Conservation (phyloP, 2,797 vertebrate species). For the Macropus fuliginosus region DNA sequence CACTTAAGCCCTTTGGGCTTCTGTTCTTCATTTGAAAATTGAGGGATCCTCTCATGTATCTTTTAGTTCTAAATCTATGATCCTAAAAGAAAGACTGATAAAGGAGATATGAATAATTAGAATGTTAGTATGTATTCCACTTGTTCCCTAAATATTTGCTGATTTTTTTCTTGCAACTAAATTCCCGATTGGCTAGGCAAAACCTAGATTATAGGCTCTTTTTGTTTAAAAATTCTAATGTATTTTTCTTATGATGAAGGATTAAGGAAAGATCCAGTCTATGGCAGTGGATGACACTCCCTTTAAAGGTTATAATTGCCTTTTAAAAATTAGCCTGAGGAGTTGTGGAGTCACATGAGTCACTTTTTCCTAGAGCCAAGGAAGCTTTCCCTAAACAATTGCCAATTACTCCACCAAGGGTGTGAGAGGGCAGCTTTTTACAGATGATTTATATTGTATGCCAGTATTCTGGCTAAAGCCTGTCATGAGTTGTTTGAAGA, state of each 20-base stretch:
- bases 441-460: background rate
- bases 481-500: background rate
- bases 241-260: background rate
- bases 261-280: background rate
- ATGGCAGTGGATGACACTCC: background rate
- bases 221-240: background rate
- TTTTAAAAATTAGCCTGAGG: background rate
- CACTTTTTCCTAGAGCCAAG: background rate
- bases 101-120: background rate
- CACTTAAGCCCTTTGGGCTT: background rate
- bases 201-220: background rate
- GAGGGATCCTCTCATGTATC: background rate
- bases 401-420: background rate
- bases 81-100: background rate
- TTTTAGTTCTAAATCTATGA: background rate
- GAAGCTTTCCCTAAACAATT: background rate
- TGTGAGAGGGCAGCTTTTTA: background rate
- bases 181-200: background rate
- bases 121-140: background rate
- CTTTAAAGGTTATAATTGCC: constrained; percentile 1
- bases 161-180: background rate
- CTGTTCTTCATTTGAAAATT: background rate
- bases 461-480: background rate
- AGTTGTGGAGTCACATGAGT: background rate
- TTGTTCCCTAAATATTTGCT: background rate